phyloP scores from a whole-genome alignment of 2,113 vertebrate species.

The Oceanodroma tethys region DNA sequence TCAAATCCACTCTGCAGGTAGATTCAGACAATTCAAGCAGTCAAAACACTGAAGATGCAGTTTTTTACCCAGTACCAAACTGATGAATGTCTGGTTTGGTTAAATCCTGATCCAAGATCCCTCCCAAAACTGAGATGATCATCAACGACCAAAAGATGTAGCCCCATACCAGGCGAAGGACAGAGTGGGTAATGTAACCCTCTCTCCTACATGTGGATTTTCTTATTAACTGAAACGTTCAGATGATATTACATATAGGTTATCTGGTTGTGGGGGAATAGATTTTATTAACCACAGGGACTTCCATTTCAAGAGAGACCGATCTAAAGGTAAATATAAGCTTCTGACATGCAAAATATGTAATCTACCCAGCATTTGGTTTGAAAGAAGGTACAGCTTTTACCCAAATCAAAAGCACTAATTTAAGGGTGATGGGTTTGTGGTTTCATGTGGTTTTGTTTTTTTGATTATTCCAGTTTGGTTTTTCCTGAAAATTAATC shows the following conservation, averaged over 20 bases:
- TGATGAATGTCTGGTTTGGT: background rate
- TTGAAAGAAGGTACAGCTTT: background rate
- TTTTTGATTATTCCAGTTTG: background rate
- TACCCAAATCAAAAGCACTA: background rate
- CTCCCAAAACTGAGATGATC: background rate
- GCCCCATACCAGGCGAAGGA: background rate
- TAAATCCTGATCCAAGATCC: background rate
- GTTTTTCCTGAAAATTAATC: background rate
- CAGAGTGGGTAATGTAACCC: background rate
- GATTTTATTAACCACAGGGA: background rate
- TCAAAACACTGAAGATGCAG: background rate
- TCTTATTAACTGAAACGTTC: background rate
- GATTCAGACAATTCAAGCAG: background rate
- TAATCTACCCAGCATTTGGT: background rate
- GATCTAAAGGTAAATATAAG: background rate
- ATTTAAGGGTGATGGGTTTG: background rate
- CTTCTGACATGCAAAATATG: background rate
- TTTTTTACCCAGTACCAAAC: background rate
- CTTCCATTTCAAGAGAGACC: background rate
- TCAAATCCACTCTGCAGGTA: background rate
- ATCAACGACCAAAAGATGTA: background rate
- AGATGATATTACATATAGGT: background rate
- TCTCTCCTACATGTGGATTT: background rate
- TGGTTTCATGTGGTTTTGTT: background rate
- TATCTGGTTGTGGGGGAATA: background rate